A percentile compares a stretch with the other conserved stretches of the same genome.
These are phyloP conservation scores for Melanerpes formicivorus DNA, from an alignment of 2,113 vertebrate genomes.

Conservation along the genomic window DNA sequence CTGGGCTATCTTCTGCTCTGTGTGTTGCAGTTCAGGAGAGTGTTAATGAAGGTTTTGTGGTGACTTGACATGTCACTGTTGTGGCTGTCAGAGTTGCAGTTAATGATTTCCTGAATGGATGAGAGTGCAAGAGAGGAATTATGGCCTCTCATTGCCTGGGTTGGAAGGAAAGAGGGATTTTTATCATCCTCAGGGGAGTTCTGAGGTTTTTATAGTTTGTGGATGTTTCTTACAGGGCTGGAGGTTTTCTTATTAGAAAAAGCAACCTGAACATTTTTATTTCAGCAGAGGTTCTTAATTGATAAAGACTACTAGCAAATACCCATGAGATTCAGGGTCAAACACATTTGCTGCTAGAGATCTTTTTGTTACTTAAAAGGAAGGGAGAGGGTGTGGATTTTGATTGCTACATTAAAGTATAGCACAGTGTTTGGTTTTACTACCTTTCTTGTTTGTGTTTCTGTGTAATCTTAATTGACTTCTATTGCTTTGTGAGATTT, in stretches of 20 bases:
- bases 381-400: not conserved
- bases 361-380: not conserved
- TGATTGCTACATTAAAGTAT: not conserved
- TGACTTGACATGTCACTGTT: not conserved
- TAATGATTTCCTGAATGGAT: conserved; percentile 22
- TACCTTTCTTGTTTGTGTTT: not conserved
- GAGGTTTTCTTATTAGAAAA: not conserved
- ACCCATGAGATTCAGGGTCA: not conserved
- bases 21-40: not conserved
- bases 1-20: not conserved
- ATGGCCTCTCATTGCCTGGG: not conserved
- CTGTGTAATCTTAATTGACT: not conserved
- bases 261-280: not conserved
- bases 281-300: not conserved
- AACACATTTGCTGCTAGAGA: not conserved
- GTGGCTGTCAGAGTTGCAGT: conserved; percentile 11
- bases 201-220: not conserved
- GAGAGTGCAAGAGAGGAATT: not conserved
- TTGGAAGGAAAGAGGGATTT: not conserved
- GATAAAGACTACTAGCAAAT: not conserved
- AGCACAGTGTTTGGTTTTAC: not conserved
- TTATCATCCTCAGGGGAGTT: not conserved
- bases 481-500: not conserved
- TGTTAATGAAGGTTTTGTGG: conserved; percentile 11
- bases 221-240: not conserved